Base-by-base conservation (phyloP, 1,140 invertebrate species). In the Brachionus manjavacas region DNA sequence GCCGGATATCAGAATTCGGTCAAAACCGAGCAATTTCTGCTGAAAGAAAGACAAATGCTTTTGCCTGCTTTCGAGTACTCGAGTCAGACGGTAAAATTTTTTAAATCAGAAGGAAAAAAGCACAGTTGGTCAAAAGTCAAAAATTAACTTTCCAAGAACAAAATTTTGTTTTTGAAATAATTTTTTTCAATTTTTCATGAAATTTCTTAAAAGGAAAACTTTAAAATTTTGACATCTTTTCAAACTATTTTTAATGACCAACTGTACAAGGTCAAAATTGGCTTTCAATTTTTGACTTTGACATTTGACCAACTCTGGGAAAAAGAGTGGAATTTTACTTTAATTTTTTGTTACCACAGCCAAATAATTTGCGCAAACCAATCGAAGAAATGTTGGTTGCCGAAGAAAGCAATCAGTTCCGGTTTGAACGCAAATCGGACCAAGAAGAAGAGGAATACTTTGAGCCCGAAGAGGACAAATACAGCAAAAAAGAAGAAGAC, bases 1-100 rank as follows among this genome's bases (percentile, higher is more conserved):
- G 95, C 96, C 1, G 95, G 94, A 2, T 93, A 94, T 79, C 90
- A 90, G 60, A 93, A 96, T 85, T 91, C 93, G 0, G 87, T 96
- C 1, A 93, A 93, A 87, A 92, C 93, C 0, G 94, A 96, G 89
- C 91, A 93, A 85, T 94, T 91, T 87, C 86, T 94, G 49, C 88
- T 90, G 66, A 88, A 86, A 52, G 84, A 84, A 55, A 12, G 60
- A 78, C 25, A 20, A 23, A 41, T 35, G 14, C 12, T 23, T 3
- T 49, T 64, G 12, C 41, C 31, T 39, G 39, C 70, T 12, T 76
- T 14, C 14, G 11, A 28, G 14, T 68, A 41, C 55, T n/a, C 25
- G 35, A 85, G 39, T 60, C 28, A 12, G 12, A 52, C 7, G 14
- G 83, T 84, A 55, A 60, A 35, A 35, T 35, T 6, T 6, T 7